These are phyloP conservation scores for Balearica regulorum DNA, from an alignment of 2,797 vertebrate species.

Conservation along the genomic window DNA sequence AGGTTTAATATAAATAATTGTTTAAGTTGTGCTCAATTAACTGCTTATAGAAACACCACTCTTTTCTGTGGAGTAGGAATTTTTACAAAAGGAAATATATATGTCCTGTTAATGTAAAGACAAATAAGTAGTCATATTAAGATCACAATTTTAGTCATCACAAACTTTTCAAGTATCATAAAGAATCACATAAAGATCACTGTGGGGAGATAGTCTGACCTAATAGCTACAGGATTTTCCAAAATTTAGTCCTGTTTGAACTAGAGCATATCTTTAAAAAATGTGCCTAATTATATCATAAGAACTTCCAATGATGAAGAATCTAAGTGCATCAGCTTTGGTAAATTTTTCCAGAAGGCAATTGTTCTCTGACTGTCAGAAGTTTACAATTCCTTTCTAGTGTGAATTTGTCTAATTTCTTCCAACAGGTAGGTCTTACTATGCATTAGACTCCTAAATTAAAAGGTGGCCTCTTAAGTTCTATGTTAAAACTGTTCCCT, in stretches of 20 bases:
- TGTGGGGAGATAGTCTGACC: not conserved
- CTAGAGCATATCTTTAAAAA: not conserved
- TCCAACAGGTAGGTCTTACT: not conserved
- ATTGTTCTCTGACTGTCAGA: not conserved
- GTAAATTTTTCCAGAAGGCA: not conserved
- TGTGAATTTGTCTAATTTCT: not conserved
- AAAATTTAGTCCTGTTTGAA: not conserved
- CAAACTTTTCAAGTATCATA: not conserved
- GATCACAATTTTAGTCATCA: not conserved
- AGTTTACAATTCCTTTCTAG: not conserved
- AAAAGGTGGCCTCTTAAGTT: not conserved
- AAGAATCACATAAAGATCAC: not conserved
- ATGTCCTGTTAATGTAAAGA: not conserved
- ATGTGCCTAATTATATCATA: fast-evolving
- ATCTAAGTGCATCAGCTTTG: not conserved
- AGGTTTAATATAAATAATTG: not conserved
- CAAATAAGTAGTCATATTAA: not conserved
- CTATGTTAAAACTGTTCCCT: not conserved
- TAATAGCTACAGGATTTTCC: not conserved
- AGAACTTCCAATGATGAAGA: not conserved
- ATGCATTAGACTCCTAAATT: not conserved
- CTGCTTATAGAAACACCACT: not conserved
- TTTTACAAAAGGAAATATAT: not conserved
- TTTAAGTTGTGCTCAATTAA: not conserved
- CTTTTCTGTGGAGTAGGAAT: not conserved